phyloP scores from a whole-genome alignment of 2,113 vertebrate species.

The Plecotus auritus region DNA sequence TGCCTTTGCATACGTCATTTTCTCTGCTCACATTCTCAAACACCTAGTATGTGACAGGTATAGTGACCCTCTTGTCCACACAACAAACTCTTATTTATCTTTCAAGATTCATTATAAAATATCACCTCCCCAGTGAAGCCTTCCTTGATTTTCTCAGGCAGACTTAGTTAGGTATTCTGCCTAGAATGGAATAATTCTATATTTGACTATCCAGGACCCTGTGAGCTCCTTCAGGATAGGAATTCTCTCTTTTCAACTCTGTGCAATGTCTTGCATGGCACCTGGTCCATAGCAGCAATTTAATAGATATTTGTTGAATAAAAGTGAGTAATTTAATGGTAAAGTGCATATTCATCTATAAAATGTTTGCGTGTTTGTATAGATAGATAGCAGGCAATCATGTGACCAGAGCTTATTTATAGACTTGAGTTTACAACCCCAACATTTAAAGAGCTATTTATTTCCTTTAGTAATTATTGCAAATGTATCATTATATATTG shows the following conservation, averaged over 20 bases:
- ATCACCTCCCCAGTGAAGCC: not conserved
- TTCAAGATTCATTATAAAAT: not conserved
- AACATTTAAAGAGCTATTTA: not conserved
- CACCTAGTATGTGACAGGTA: not conserved
- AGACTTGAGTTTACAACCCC: not conserved
- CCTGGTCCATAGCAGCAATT: not conserved
- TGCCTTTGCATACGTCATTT: not conserved
- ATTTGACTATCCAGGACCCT: not conserved
- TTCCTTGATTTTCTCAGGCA: not conserved
- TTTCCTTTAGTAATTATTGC: not conserved
- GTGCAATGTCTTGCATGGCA: not conserved
- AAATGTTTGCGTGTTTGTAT: not conserved
- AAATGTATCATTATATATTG: not conserved
- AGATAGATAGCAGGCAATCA: not conserved
- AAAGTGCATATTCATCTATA: not conserved
- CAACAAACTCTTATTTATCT: not conserved
- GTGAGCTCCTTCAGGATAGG: not conserved
- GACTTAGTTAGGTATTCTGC: not conserved
- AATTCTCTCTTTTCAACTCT: not conserved
- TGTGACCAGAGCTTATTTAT: not conserved
- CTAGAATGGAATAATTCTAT: not conserved
- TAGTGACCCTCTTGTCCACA: not conserved
- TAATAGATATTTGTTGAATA: not conserved
- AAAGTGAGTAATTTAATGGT: not conserved
- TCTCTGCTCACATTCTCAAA: not conserved